These are phyloP conservation scores for Corythaeola cristata DNA, from an alignment of 2,113 vertebrate species.

Conservation along the genomic window DNA sequence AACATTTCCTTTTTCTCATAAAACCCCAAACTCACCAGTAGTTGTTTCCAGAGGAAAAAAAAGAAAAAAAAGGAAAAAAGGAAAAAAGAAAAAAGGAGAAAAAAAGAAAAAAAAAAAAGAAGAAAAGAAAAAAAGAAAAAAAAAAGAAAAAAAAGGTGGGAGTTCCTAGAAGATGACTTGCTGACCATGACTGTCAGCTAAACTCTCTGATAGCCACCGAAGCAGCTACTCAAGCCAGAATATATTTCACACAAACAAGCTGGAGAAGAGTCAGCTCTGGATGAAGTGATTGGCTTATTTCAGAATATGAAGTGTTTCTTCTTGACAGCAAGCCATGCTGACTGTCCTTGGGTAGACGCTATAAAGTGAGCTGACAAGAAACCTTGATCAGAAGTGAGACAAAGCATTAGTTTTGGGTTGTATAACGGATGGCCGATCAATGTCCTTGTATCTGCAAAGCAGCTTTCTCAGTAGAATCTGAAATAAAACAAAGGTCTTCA, in stretches of 20 bases:
- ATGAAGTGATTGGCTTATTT: not conserved
- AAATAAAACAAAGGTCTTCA: slow-evolving; percentile 3
- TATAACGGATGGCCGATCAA: not conserved
- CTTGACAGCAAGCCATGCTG: not conserved
- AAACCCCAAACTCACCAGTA: not conserved
- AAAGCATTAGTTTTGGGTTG: not conserved
- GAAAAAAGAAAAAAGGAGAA: too few species aligned
- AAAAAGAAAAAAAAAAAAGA: too few species aligned
- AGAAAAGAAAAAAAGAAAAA: too few species aligned
- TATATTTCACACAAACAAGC: not conserved
- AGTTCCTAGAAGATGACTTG: not conserved
- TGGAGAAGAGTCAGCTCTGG: not conserved
- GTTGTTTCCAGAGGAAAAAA: not conserved
- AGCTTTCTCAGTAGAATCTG: not conserved
- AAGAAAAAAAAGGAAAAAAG: too few species aligned
- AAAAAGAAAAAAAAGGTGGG: not conserved
- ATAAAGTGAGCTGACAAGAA: not conserved
- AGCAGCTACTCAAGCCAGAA: not conserved
- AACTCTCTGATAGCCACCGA: not conserved
- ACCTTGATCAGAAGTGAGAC: not conserved
- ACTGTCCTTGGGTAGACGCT: not conserved
- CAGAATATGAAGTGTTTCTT: not conserved
- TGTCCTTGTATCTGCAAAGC: not conserved
- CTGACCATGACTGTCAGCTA: not conserved
- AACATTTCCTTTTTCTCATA: not conserved